Evolutionary conservation across 2,113 vertebrate genomes (phyloP).

Genomic region (Choloepus hoffmanni): DNA sequence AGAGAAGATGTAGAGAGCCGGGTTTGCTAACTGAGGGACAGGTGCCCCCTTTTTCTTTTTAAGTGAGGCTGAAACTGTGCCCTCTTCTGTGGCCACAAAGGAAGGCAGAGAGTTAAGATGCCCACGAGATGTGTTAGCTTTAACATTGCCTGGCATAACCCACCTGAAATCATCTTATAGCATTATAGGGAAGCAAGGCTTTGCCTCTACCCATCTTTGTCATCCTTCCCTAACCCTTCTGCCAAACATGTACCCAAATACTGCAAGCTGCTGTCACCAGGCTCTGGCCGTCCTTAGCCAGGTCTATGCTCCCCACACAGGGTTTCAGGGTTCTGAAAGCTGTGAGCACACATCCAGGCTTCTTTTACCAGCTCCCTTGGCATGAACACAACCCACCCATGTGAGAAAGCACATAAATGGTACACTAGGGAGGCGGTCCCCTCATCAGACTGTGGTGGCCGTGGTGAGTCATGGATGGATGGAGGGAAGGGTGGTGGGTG

Average conservation of each 20-base stretch:
- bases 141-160: background rate
- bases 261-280: no score
- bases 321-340: conserved; percentile 61
- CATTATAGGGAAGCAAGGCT: background rate
- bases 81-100: background rate
- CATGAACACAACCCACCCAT: conserved; percentile 60
- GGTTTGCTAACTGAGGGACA: background rate
- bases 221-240: background rate
- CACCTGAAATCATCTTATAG: background rate
- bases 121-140: background rate
- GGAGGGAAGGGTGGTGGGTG: conserved; percentile 34
- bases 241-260: background rate
- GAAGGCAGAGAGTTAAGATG: background rate
- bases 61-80: background rate
- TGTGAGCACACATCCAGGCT: background rate
- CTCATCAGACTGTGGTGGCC: conserved; percentile 90
- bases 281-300: background rate
- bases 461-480: conserved; percentile 73
- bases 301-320: background rate
- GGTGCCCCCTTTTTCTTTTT: background rate
- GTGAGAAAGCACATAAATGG: conserved; percentile 6
- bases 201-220: background rate
- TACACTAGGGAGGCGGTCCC: conserved; percentile 84
- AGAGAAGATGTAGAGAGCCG: background rate
- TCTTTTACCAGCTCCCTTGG: background rate